phyloP scores from a whole-genome alignment of 2,888 invertebrate species.

The Leptodirus hochenwartii region DNA sequence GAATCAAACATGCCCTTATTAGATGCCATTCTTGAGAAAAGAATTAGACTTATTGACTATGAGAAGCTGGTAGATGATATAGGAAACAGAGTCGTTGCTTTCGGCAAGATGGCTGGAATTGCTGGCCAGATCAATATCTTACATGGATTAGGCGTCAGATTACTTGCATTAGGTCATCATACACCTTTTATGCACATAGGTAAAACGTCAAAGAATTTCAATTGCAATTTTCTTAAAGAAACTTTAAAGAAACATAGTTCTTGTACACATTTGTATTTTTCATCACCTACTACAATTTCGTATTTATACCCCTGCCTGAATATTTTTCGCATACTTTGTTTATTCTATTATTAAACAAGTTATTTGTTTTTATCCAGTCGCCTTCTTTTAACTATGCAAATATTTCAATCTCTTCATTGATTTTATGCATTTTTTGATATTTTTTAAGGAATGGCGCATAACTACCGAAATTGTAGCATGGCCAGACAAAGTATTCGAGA shows the following conservation, averaged over 20 bases:
- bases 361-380: too few species aligned
- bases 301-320: too few species aligned
- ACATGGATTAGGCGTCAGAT: constrained; percentile 85
- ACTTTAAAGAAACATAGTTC: too few species aligned
- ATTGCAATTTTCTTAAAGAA: too few species aligned
- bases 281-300: too few species aligned
- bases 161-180: constrained; percentile 92
- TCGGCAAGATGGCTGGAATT: constrained; percentile 96
- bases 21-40: constrained; percentile 90
- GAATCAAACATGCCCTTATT: constrained; percentile 94
- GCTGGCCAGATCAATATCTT: constrained; percentile 98
- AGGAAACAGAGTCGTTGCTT: constrained; percentile 79
- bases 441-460: constrained; percentile 98
- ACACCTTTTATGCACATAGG: constrained; percentile 99
- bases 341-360: too few species aligned
- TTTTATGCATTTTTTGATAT: too few species aligned
- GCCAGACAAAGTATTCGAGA: constrained; percentile 94
- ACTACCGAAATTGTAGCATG: constrained; percentile 95
- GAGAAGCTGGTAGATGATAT: constrained; percentile 83
- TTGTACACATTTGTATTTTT: too few species aligned
- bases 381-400: too few species aligned
- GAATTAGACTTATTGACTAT: constrained; percentile 92
- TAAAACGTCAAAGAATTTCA: too few species aligned
- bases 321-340: too few species aligned
- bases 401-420: too few species aligned